Percentiles rank a stretch among this genome's conserved stretches.
phyloP scores from a whole-genome alignment of 37 sponge, comb jelly and placozoan species.

The Ianthella basta region DNA sequence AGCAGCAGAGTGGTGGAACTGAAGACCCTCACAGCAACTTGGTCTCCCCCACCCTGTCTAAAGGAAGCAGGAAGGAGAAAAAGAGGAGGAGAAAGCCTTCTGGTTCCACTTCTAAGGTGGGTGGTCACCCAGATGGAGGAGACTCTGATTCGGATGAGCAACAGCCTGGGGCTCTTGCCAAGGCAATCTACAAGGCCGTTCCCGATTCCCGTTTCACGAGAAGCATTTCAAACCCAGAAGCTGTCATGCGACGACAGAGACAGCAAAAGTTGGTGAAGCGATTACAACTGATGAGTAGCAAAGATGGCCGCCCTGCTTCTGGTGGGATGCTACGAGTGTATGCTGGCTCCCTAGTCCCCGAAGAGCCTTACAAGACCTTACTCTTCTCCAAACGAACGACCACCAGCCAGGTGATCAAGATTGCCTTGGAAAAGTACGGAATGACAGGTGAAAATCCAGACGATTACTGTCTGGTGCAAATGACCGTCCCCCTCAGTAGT shows the following conservation, averaged over 20 bases:
- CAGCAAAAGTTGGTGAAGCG: constrained; percentile 58
- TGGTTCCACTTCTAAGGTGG: too few relatives aligned
- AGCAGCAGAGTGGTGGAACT: background rate
- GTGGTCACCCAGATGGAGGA: background rate
- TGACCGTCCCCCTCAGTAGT: constrained; percentile 26
- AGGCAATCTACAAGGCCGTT: constrained; percentile 51
- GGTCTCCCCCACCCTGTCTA: background rate
- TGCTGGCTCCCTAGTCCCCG: constrained; percentile 67
- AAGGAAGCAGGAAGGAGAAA: constrained; percentile 28
- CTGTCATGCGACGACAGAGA: constrained; percentile 59
- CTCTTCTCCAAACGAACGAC: constrained; percentile 46
- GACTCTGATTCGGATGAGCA: background rate
- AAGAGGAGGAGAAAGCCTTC: constrained; percentile 20
- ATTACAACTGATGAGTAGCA: background rate
- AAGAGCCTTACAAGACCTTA: constrained; percentile 75
- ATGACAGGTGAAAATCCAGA: constrained; percentile 45
- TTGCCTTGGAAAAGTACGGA: constrained; percentile 65
- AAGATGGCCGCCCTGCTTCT: constrained; percentile 30
- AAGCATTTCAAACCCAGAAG: constrained; percentile 79
- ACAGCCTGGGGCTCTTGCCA: constrained; percentile 37
- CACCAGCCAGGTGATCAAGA: constrained; percentile 50
- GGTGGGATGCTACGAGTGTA: constrained; percentile 46
- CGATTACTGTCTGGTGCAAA: constrained; percentile 71
- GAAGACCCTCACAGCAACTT: background rate
- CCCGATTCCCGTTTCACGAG: constrained; percentile 69